Conservation (phyloP, 2,113 vertebrate genomes). For the Protomyctophum bolini region DNA sequence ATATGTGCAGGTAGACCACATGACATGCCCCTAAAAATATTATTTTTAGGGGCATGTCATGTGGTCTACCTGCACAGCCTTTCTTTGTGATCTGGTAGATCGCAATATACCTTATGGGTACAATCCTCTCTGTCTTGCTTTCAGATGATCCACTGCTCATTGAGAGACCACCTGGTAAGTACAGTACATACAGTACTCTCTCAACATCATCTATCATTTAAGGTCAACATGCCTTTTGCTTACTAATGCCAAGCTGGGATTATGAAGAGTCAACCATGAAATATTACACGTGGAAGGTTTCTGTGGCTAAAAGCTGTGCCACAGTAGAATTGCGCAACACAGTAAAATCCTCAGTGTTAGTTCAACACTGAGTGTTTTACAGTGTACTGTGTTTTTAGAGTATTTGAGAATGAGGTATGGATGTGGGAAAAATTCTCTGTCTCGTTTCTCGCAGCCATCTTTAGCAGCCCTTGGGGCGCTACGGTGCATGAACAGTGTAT, state of each 20-base stretch:
- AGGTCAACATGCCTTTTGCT: background rate
- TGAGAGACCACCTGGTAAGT: constrained; percentile 94
- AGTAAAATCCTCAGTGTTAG: too few species aligned
- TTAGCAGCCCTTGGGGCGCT: background rate
- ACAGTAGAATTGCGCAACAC: background rate
- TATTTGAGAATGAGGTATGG: background rate
- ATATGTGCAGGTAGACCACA: too few species aligned
- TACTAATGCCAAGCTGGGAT: too few species aligned
- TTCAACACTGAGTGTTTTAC: too few species aligned
- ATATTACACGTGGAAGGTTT: background rate
- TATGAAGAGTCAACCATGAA: background rate
- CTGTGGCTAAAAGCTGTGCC: background rate
- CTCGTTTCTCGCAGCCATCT: background rate
- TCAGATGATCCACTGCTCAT: constrained; percentile 84
- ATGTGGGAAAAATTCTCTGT: background rate
- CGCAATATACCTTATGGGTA: background rate
- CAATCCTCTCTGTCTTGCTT: constrained; percentile 53
- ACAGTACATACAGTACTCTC: background rate
- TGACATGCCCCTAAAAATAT: too few species aligned
- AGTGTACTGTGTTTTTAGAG: background rate
- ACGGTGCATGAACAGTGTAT: background rate
- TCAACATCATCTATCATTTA: constrained; percentile 2
- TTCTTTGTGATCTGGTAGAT: too few species aligned
- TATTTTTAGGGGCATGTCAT: too few species aligned
- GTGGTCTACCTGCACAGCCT: too few species aligned